Conservation (phyloP, 2,113 vertebrate genomes). For the Oreamnos americanus region DNA sequence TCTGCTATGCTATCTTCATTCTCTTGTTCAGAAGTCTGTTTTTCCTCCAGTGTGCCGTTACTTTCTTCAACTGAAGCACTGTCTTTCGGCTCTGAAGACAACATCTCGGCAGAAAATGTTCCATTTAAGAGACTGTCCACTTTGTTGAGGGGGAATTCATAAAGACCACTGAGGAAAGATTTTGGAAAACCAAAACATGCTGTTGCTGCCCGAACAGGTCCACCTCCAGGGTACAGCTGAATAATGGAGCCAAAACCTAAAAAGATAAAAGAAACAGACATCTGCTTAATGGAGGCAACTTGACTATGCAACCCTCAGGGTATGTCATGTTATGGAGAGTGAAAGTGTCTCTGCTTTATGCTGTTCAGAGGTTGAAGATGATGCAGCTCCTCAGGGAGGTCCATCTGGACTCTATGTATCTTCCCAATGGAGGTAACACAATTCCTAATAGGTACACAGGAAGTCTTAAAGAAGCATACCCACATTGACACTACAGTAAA, state of each 20-base stretch:
- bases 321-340: background rate
- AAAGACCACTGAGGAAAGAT: slow-evolving; percentile 87
- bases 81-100: slow-evolving; percentile 81
- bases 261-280: background rate
- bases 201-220: slow-evolving; percentile 90
- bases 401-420: background rate
- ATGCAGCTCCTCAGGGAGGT: background rate
- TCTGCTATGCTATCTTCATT: slow-evolving; percentile 71
- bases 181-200: slow-evolving; percentile 94
- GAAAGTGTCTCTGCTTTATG: background rate
- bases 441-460: background rate
- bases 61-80: slow-evolving; percentile 61
- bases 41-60: slow-evolving; percentile 72
- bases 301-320: background rate
- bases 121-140: slow-evolving; percentile 91
- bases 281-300: background rate
- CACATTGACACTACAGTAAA: background rate
- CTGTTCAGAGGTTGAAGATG: background rate
- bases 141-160: slow-evolving; percentile 94
- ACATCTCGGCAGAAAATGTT: slow-evolving; percentile 80
- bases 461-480: background rate
- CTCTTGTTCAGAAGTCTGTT: slow-evolving; percentile 65
- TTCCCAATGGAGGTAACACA: background rate
- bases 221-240: slow-evolving; percentile 93
- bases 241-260: slow-evolving; percentile 94